Evolutionary conservation across 2,113 vertebrate genomes (phyloP).

Genomic region (Herpetotheres cachinnans): DNA sequence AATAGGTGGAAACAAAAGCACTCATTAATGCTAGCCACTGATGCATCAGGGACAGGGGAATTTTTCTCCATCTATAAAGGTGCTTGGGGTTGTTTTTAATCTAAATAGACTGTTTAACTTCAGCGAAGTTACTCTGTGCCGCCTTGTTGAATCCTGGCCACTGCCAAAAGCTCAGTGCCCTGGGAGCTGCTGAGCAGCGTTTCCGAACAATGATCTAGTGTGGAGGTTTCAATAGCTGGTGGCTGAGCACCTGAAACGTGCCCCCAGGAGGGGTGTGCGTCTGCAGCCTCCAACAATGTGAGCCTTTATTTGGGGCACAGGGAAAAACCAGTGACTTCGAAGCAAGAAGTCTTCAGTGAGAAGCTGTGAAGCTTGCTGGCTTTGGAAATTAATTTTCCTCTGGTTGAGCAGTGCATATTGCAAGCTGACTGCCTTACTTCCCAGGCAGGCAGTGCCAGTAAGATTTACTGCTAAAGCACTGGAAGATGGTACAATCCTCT

Average conservation of each 20-base stretch:
- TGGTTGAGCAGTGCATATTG: not conserved
- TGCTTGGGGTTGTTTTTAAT: conserved; percentile 34
- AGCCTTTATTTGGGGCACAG: not conserved
- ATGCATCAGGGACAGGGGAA: not conserved
- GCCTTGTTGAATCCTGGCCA: not conserved
- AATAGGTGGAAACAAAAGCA: conserved; percentile 54
- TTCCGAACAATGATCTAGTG: conserved; percentile 18
- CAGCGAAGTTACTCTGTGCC: not conserved
- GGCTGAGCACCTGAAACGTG: not conserved
- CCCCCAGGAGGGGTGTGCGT: not conserved
- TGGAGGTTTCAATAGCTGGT: not conserved
- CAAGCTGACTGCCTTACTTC: not conserved
- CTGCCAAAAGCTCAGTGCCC: not conserved
- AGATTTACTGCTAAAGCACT: not conserved
- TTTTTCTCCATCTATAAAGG: conserved; percentile 35
- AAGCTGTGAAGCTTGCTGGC: not conserved
- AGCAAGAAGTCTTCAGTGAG: not conserved
- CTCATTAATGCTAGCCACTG: conserved; percentile 27
- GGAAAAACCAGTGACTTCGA: not conserved
- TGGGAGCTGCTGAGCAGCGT: not conserved
- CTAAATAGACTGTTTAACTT: conserved; percentile 33
- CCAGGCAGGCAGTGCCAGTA: fast-evolving
- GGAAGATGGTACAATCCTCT: not conserved
- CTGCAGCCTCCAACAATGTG: not conserved
- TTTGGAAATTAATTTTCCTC: not conserved